A percentile compares a stretch with the other conserved stretches of the same genome.
Evolutionary conservation across 2,113 vertebrate species (phyloP).

Genomic region (Carlito syrichta): DNA sequence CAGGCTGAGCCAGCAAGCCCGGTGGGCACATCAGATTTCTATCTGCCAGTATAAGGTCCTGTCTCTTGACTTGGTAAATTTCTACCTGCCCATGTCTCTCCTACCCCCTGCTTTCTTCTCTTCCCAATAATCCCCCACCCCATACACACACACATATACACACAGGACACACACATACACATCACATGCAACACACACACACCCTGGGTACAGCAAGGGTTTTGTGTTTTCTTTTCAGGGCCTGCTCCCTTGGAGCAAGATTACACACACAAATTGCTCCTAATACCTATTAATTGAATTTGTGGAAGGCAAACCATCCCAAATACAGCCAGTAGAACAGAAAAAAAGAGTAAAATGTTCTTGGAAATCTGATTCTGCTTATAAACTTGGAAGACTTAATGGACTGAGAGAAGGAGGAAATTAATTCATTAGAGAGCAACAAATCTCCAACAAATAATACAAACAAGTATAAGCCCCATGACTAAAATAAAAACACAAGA

Average conservation of each 20-base stretch:
- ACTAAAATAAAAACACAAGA: constrained; percentile 35
- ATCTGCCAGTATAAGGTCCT: not conserved
- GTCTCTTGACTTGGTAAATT: not conserved
- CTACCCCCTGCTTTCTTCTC: not conserved
- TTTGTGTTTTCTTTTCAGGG: not conserved
- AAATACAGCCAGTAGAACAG: not conserved
- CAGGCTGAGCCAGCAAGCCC: no score
- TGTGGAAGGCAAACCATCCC: not conserved
- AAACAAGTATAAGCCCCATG: constrained; percentile 4
- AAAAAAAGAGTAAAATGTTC: constrained; percentile 31
- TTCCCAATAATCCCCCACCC: not conserved
- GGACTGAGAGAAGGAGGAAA: not conserved
- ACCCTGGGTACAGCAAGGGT: not conserved
- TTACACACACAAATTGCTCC: constrained; percentile 8
- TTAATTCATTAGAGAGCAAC: constrained; percentile 35
- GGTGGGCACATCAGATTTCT: not conserved
- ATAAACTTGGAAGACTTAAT: constrained; percentile 32
- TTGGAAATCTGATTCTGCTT: constrained; percentile 45
- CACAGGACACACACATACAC: not conserved
- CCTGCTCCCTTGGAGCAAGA: not conserved
- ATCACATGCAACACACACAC: not conserved
- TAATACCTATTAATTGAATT: constrained; percentile 41
- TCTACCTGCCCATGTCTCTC: not conserved
- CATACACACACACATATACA: not conserved
- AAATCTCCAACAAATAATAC: constrained; percentile 30